Evolutionary conservation across 2,113 vertebrate genomes (phyloP).

Genomic region (Pleuronectes platessa): DNA sequence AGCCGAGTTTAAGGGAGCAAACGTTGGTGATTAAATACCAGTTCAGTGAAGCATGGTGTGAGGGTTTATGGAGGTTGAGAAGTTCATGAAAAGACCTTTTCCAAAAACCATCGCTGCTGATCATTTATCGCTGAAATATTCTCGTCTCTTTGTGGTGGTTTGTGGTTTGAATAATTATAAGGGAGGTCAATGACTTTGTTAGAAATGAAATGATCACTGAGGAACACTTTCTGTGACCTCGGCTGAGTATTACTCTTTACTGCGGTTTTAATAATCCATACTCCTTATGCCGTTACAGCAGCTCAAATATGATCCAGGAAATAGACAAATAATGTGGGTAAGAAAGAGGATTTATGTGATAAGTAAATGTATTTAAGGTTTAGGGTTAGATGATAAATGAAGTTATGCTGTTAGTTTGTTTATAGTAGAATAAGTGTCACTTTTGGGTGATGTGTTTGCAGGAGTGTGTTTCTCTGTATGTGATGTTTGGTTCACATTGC

Average conservation of each 20-base stretch:
- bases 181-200: slow-evolving; percentile 40
- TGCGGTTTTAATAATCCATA: neutral
- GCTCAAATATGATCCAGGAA: neutral
- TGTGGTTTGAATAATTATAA: slow-evolving; percentile 9
- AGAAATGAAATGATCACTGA: slow-evolving; percentile 27
- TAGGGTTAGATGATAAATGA: neutral
- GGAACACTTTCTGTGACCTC: slow-evolving; percentile 16
- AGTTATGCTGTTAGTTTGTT: too few species aligned
- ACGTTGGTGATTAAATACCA: neutral
- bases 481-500: neutral
- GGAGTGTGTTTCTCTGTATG: too few species aligned
- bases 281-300: neutral
- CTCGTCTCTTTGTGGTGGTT: slow-evolving; percentile 14
- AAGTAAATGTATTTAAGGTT: neutral
- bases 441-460: too few species aligned
- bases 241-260: slow-evolving; percentile 6
- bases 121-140: slow-evolving; percentile 21
- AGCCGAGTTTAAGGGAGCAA: neutral
- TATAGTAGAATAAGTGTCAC: too few species aligned
- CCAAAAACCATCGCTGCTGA: neutral
- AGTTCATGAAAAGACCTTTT: slow-evolving; percentile 7
- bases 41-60: neutral
- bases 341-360: neutral
- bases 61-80: slow-evolving; percentile 6
- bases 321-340: neutral